Percentiles rank a stretch among this genome's conserved stretches.
phyloP scores from a whole-genome alignment of 2,797 vertebrate species.

The Muscicapa striata region DNA sequence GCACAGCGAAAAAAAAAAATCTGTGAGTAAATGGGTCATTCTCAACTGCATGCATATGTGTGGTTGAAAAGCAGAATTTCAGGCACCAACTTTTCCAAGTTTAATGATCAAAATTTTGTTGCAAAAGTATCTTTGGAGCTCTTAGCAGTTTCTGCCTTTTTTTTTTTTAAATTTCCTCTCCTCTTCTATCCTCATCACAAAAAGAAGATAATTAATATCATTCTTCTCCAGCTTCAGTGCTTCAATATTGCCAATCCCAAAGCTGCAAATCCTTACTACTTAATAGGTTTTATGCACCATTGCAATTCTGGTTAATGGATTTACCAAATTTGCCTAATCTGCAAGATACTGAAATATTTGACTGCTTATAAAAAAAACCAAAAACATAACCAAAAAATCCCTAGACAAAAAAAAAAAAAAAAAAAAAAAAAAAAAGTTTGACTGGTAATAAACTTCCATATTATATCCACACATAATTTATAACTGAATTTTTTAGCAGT shows the following conservation, averaged over 20 bases:
- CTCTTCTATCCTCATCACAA: accelerated
- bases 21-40: not conserved
- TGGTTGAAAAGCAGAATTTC: not conserved
- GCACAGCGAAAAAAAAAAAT: no score
- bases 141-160: not conserved
- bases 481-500: not conserved
- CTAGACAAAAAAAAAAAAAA: not conserved
- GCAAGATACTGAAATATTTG: not conserved
- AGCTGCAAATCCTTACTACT: not conserved
- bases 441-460: not conserved
- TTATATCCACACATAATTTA: not conserved
- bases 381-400: not conserved
- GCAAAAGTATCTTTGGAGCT: not conserved
- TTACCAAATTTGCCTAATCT: not conserved
- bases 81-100: not conserved
- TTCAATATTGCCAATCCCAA: not conserved
- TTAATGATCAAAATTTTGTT: not conserved
- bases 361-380: not conserved
- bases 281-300: not conserved
- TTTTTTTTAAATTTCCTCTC: no score
- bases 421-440: not conserved
- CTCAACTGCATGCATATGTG: not conserved
- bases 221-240: not conserved
- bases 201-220: not conserved
- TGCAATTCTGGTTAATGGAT: not conserved